These are phyloP conservation scores for Lamprotornis superbus DNA, from an alignment of 2,113 vertebrate species.

Conservation along the genomic window DNA sequence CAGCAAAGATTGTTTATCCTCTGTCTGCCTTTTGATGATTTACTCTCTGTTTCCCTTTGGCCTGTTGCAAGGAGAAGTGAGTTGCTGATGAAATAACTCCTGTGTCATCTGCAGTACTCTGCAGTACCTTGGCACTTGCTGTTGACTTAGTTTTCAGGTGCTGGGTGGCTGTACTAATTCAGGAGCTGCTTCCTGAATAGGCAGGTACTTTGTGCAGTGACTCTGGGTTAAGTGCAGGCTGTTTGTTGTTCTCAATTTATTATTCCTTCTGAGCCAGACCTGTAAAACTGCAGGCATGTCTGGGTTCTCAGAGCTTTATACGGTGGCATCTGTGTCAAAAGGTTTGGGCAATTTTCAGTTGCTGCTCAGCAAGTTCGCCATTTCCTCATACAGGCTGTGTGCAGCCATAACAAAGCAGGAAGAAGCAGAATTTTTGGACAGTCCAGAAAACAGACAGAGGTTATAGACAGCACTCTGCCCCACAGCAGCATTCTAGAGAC, in stretches of 20 bases:
- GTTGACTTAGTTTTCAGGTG: neutral
- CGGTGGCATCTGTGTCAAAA: neutral
- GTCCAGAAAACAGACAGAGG: neutral
- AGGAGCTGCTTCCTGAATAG: neutral
- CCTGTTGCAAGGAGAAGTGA: neutral
- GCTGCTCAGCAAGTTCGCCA: neutral
- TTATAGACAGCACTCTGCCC: neutral
- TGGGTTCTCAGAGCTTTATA: neutral
- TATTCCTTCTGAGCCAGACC: neutral
- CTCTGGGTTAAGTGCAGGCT: neutral
- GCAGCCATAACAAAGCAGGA: neutral
- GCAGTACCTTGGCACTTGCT: neutral
- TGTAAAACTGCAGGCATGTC: neutral
- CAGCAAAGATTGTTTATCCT: neutral
- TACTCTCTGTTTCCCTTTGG: neutral
- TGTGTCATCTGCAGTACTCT: neutral
- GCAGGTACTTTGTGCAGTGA: neutral
- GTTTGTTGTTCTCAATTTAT: neutral
- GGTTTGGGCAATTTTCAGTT: neutral
- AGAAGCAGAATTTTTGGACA: neutral
- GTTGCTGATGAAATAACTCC: neutral
- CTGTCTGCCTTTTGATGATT: conserved; percentile 1
- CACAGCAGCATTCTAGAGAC: neutral
- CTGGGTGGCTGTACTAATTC: neutral
- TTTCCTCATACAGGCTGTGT: neutral